Evolutionary conservation across 2,888 invertebrate genomes (phyloP).

Genomic region (Sialis lutaria): DNA sequence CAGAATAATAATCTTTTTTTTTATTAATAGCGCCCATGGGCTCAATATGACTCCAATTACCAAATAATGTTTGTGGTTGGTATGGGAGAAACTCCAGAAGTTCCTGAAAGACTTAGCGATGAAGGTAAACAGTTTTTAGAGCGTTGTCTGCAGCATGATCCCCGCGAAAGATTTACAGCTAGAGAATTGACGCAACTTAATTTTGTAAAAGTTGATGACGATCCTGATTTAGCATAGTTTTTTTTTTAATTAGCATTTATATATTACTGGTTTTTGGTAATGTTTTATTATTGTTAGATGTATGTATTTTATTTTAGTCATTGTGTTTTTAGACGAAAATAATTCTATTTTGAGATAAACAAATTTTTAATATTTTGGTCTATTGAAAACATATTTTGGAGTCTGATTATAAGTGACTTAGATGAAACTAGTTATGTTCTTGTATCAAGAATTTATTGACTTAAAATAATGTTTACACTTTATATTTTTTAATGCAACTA

Average conservation of each 20-base stretch:
- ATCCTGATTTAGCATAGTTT: background rate
- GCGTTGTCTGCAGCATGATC: constrained; percentile 67
- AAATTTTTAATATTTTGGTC: too few relatives aligned
- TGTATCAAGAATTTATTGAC: too few relatives aligned
- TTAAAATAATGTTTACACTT: too few relatives aligned
- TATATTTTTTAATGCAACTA: too few relatives aligned
- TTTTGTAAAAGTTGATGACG: constrained; percentile 46
- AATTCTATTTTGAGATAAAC: too few relatives aligned
- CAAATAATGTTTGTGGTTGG: constrained; percentile 95
- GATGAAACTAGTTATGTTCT: too few relatives aligned
- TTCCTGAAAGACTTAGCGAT: constrained; percentile 56
- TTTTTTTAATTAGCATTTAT: background rate
- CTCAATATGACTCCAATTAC: constrained; percentile 80
- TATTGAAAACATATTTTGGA: too few relatives aligned
- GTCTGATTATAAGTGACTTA: too few relatives aligned
- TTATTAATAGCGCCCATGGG: constrained; percentile 65
- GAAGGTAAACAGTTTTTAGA: constrained; percentile 71
- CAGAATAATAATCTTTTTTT: constrained; percentile 4
- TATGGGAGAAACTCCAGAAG: constrained; percentile 68
- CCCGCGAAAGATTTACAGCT: constrained; percentile 52
- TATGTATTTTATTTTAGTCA: too few relatives aligned
- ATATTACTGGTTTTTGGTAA: too few relatives aligned
- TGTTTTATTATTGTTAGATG: too few relatives aligned
- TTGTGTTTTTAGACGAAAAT: too few relatives aligned
- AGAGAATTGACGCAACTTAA: constrained; percentile 52